Base-by-base conservation (phyloP, 1,140 invertebrate genomes). In the Drosophila kanapiae region DNA sequence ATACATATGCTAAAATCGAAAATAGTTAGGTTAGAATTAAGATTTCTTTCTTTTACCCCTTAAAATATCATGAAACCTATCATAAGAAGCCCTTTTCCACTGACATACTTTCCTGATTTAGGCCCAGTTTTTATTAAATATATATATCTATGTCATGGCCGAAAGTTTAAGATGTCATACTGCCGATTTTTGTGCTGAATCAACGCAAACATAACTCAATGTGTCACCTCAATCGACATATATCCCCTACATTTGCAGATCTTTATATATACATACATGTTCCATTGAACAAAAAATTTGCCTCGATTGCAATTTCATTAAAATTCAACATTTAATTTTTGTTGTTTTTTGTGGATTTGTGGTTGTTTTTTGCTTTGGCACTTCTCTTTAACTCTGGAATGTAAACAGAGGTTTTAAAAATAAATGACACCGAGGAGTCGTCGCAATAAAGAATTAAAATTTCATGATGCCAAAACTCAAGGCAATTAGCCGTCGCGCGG, bases 141-240 rank as follows among this genome's bases (percentile, higher is more conserved):
- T 29, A 27, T 58, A 58, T 23, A 80, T 80, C 38, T 84, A 65
- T 87, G 83, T 87, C 83, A 87, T 78, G 83, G 77, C 40, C 84
- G 60, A 49, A 74, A 61, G 60, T 63, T 80, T 72, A 79, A 67
- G 58, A 69, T 65, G 60, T 43, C 65, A 75, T 57, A 35, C 47
- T 53, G 38, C 29, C 51, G 68, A 72, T 75, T 72, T 48, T 82
- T 84, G 43, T 78, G 84, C 85, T 90, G 85, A 84, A 62, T 70
- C 77, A 84, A 75, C 67, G 53, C 74, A 88, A 88, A 84, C 74
- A 90, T 71, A 78, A 81, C 61, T 90, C 69, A 84, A 80, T 84
- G 78, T 90, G 84, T 90, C 85, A 88, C 84, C 84, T 84, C 61
- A 67, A 57, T 69, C 71, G 80, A 78, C 49, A 75, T 64, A 45